Evolutionary conservation across 2,797 vertebrate species (phyloP).

Genomic region (Phylloscopus collybita): DNA sequence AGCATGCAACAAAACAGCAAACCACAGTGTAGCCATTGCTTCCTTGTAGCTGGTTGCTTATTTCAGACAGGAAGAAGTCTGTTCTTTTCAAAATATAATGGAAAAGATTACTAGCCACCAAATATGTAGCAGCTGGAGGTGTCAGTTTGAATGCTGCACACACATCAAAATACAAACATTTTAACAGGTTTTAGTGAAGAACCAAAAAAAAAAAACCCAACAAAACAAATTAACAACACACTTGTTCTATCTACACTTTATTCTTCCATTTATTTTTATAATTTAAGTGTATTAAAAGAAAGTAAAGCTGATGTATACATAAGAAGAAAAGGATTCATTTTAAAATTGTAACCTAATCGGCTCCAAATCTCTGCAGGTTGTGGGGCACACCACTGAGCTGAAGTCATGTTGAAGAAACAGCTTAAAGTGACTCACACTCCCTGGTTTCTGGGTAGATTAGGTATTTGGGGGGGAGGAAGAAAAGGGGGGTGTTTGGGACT

Average conservation of each 20-base stretch:
- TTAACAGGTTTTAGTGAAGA: neutral
- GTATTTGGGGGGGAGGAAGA: neutral
- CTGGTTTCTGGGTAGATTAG: constrained; percentile 35
- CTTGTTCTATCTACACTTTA: neutral
- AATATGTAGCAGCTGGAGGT: constrained; percentile 38
- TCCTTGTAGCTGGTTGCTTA: constrained; percentile 23
- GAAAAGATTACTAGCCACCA: constrained; percentile 39
- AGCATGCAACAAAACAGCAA: constrained; percentile 17
- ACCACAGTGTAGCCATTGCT: constrained; percentile 12
- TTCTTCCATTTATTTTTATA: neutral
- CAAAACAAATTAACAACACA: neutral
- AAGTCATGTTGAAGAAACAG: constrained; percentile 30
- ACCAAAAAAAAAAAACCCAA: neutral
- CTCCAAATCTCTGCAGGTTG: constrained; percentile 35
- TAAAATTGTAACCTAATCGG: neutral
- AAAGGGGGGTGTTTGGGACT: neutral
- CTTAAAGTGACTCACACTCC: constrained; percentile 42
- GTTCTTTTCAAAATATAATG: constrained; percentile 36
- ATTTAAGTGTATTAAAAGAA: neutral
- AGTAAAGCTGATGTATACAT: neutral
- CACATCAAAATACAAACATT: neutral
- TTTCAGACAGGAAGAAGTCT: constrained; percentile 47
- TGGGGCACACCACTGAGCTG: constrained; percentile 28
- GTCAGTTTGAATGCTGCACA: neutral
- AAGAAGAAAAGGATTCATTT: neutral